phyloP scores from a whole-genome alignment of 1,140 invertebrate genomes.

The Psix sp. region DNA sequence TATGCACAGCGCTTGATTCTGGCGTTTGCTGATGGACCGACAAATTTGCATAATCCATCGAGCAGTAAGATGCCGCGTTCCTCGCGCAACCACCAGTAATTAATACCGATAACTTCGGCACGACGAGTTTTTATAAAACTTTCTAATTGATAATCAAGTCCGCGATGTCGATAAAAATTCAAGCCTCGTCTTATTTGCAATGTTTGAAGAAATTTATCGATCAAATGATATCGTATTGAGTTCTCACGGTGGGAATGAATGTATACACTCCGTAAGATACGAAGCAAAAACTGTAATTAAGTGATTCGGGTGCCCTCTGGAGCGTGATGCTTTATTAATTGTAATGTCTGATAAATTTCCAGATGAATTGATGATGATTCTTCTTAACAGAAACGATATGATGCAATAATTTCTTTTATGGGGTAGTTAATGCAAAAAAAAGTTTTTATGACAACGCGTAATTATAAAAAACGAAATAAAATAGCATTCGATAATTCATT shows the following conservation, averaged over 20 bases:
- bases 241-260: conserved; percentile 17
- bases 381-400: not conserved
- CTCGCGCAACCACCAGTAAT: conserved; percentile 48
- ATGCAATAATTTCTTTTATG: conserved; percentile 5
- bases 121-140: conserved; percentile 51
- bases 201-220: conserved; percentile 27
- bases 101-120: conserved; percentile 55
- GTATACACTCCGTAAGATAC: conserved; percentile 2
- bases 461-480: too few species aligned
- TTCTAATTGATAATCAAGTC: conserved; percentile 48
- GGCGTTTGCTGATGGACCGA: conserved; percentile 5
- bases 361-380: conserved; percentile 22
- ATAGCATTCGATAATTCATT: too few species aligned
- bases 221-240: conserved; percentile 22
- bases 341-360: conserved; percentile 14
- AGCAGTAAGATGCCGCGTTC: conserved; percentile 24
- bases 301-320: conserved; percentile 5
- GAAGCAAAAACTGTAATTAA: conserved; percentile 15
- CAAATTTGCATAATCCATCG: conserved; percentile 42
- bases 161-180: conserved; percentile 22
- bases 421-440: too few species aligned
- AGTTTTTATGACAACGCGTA: too few species aligned
- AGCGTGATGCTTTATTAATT: conserved; percentile 29
- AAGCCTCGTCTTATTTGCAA: conserved; percentile 23
- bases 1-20: conserved; percentile 3